phyloP scores from a whole-genome alignment of 1,140 invertebrate genomes.

The Lithobius niger region DNA sequence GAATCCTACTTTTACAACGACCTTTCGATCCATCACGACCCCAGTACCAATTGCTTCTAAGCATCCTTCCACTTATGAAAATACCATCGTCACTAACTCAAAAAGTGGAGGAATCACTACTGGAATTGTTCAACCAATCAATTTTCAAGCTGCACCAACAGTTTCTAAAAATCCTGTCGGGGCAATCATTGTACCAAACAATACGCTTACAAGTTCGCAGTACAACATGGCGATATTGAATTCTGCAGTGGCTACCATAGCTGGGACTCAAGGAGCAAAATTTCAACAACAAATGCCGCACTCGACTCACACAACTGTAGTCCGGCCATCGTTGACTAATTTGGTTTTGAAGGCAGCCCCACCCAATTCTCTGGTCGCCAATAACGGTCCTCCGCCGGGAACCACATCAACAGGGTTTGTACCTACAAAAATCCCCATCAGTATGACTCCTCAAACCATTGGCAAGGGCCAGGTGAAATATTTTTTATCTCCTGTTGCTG shows the following conservation, averaged over 20 bases:
- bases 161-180: conserved; percentile 1
- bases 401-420: no score
- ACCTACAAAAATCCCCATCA: not conserved
- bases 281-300: no score
- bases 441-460: not conserved
- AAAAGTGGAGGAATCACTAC: not conserved
- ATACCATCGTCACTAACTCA: no score
- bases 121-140: not conserved
- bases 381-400: no score
- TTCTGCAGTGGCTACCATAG: no score
- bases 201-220: no score
- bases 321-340: no score
- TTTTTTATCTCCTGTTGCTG: not conserved
- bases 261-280: no score
- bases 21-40: conserved; percentile 3
- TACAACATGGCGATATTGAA: not conserved
- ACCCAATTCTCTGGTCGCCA: no score
- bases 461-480: not conserved
- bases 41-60: conserved; percentile 2
- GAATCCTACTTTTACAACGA: conserved; percentile 5
- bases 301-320: no score
- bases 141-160: not conserved
- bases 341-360: not conserved
- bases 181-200: not conserved
- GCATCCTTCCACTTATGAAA: not conserved